phyloP scores from a whole-genome alignment of 92 coral and sea anemone species.

The Pocillopora grandis region DNA sequence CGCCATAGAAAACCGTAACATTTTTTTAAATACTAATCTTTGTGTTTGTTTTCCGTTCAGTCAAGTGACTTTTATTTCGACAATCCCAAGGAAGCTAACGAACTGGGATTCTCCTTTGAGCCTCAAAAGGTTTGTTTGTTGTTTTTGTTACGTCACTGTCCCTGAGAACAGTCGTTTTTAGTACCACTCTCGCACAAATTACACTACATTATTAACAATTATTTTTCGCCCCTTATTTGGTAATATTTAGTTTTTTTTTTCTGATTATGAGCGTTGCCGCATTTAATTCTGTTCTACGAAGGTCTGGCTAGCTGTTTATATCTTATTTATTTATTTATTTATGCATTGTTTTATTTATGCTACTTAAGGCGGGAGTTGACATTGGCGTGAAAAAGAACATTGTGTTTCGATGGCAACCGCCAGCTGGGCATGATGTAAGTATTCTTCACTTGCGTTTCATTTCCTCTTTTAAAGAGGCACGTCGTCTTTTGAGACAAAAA shows the following conservation, averaged over 20 bases:
- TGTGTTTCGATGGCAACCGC: constrained; percentile 93
- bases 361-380: constrained; percentile 85
- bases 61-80: constrained; percentile 92
- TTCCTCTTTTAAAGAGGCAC: no score
- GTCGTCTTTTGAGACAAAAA: no score
- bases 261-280: no score
- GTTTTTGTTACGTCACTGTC: no score
- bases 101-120: constrained; percentile 90
- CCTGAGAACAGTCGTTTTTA: no score
- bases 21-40: neutral
- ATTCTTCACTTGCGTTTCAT: neutral
- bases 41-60: constrained; percentile 41
- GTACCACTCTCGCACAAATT: no score
- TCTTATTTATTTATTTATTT: no score
- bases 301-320: no score
- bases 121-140: constrained; percentile 77
- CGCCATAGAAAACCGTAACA: neutral
- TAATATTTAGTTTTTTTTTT: no score
- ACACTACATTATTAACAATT: no score
- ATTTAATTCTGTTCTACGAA: no score
- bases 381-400: constrained; percentile 80
- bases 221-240: no score
- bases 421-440: constrained; percentile 91
- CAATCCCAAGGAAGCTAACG: constrained; percentile 95
- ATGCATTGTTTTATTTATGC: neutral